These are phyloP conservation scores for Camelus dromedarius DNA, from an alignment of 2,113 vertebrate genomes.

Conservation along the genomic window DNA sequence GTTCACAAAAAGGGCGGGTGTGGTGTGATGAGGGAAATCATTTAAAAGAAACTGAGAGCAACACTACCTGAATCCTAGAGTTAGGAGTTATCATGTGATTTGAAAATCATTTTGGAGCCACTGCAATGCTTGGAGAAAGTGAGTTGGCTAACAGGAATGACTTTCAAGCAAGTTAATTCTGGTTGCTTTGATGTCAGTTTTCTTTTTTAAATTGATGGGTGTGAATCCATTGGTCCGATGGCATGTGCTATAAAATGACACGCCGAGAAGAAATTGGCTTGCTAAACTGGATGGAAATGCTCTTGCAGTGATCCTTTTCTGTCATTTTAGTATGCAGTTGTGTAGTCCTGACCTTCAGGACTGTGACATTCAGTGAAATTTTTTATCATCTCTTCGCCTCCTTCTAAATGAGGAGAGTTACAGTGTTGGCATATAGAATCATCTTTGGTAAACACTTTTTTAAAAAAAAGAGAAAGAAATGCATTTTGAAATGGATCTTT, in stretches of 20 bases:
- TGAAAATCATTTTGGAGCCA: slow-evolving; percentile 39
- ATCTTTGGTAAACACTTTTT: slow-evolving; percentile 43
- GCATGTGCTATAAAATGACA: neutral
- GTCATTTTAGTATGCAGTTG: neutral
- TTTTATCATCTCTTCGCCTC: slow-evolving; percentile 22
- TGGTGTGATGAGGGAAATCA: neutral
- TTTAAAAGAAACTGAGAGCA: neutral
- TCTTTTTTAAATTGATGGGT: slow-evolving; percentile 10
- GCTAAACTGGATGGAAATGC: neutral
- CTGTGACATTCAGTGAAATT: slow-evolving; percentile 6
- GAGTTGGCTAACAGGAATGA: slow-evolving; percentile 44
- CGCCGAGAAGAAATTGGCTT: neutral
- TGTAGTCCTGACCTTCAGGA: slow-evolving; percentile 51
- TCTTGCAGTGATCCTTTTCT: neutral
- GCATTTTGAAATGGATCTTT: slow-evolving; percentile 59
- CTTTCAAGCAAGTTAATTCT: slow-evolving; percentile 32
- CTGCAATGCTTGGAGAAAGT: slow-evolving; percentile 28
- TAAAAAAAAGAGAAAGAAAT: slow-evolving; percentile 42
- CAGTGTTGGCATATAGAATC: slow-evolving; percentile 1
- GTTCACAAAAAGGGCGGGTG: neutral
- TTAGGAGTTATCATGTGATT: slow-evolving; percentile 28
- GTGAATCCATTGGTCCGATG: neutral
- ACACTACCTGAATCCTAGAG: neutral
- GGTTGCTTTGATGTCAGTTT: slow-evolving; percentile 54
- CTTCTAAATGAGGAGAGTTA: slow-evolving; percentile 52